Conservation (phyloP, 1,140 invertebrate genomes). For the Lepidotrigona ventralis region DNA sequence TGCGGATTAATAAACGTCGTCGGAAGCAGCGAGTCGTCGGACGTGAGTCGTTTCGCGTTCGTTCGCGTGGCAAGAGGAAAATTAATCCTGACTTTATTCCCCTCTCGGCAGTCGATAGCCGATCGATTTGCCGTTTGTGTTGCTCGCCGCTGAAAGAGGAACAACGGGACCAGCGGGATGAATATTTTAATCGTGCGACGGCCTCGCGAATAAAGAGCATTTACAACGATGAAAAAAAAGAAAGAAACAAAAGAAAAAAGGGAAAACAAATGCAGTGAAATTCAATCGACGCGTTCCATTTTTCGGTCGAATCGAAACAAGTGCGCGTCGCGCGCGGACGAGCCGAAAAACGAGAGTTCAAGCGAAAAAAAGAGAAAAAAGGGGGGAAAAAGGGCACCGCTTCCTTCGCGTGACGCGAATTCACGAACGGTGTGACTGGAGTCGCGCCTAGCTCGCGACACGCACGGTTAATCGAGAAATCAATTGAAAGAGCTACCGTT, state of each 20-base stretch:
- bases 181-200: conserved; percentile 1
- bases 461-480: conserved; percentile 5
- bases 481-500: conserved; percentile 24
- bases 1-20: conserved; percentile 1
- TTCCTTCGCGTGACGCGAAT: background rate
- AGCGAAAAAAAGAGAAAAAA: background rate
- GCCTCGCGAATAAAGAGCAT: background rate
- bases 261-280: background rate
- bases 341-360: too few relatives aligned
- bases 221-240: background rate
- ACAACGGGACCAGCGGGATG: background rate
- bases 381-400: background rate
- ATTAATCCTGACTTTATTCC: conserved; percentile 15
- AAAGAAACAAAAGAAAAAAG: too few relatives aligned
- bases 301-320: background rate
- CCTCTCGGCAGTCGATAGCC: background rate
- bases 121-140: background rate
- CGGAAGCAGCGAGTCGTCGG: background rate
- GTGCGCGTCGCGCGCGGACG: background rate
- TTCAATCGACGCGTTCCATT: conserved; percentile 15
- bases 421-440: background rate
- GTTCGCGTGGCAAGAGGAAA: background rate
- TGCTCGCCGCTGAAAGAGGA: too few relatives aligned
- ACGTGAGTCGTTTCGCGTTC: background rate
- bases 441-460: background rate